These are phyloP conservation scores for Aplochiton taeniatus DNA, from an alignment of 2,797 vertebrate genomes.

Conservation along the genomic window DNA sequence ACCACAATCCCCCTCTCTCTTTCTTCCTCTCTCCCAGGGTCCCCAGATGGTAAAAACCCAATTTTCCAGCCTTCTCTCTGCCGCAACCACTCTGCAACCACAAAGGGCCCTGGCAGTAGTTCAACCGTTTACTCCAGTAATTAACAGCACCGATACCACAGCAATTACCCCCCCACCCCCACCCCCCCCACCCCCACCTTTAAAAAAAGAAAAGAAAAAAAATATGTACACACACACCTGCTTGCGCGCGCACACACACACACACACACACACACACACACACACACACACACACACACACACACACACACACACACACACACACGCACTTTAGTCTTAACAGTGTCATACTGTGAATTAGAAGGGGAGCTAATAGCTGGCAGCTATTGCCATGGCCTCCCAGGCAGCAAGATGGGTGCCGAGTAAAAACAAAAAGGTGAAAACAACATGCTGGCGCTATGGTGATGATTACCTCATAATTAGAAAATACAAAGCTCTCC, in stretches of 20 bases:
- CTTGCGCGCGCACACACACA: slow-evolving; percentile 25
- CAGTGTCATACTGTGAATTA: slow-evolving; percentile 89
- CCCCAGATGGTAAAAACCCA: slow-evolving; percentile 97
- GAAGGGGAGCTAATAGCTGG: slow-evolving; percentile 87
- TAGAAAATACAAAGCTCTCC: slow-evolving; percentile 98
- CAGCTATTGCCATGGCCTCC: slow-evolving; percentile 78
- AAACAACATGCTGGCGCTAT: slow-evolving; percentile 86
- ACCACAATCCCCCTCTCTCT: slow-evolving; percentile 59
- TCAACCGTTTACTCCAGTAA: slow-evolving; percentile 99
- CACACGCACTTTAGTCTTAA: slow-evolving; percentile 73
- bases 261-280: slow-evolving; percentile 20
- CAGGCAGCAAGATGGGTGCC: slow-evolving; percentile 80
- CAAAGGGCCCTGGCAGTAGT: slow-evolving; percentile 97
- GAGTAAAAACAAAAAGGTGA: slow-evolving; percentile 87
- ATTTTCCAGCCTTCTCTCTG: slow-evolving; percentile 84
- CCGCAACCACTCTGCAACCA: slow-evolving; percentile 82
- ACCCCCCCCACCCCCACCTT: background rate
- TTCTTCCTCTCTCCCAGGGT: slow-evolving; percentile 70
- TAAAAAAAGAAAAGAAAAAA: background rate
- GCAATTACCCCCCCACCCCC: slow-evolving; percentile 86
- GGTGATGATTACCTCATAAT: slow-evolving; percentile 99
- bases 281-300: slow-evolving; percentile 22
- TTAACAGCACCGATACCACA: slow-evolving; percentile 98
- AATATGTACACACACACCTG: slow-evolving; percentile 28
- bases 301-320: slow-evolving; percentile 8